These are phyloP conservation scores for Lepidotrigona ventralis DNA, from an alignment of 1,140 invertebrate species.

Conservation along the genomic window DNA sequence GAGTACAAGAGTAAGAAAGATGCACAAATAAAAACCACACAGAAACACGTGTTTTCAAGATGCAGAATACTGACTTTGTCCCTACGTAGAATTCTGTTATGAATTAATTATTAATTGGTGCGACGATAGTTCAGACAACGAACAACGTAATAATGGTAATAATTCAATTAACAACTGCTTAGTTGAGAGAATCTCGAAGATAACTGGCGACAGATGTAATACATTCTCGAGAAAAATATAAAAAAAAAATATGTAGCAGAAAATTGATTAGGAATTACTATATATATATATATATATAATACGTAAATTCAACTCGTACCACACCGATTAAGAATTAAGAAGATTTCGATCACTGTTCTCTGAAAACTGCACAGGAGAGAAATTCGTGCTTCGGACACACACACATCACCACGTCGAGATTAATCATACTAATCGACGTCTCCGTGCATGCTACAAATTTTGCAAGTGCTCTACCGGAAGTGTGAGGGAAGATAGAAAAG, in stretches of 20 bases:
- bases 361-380: not conserved
- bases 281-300: too few species aligned
- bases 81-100: not conserved
- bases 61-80: not conserved
- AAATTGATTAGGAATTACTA: too few species aligned
- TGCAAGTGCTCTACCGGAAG: slow-evolving; percentile 5
- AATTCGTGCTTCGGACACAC: not conserved
- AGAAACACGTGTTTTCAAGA: slow-evolving; percentile 26
- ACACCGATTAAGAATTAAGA: too few species aligned
- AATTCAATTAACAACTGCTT: too few species aligned
- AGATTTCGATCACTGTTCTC: too few species aligned
- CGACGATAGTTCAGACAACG: not conserved
- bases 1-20: not conserved
- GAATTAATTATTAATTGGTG: not conserved
- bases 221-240: too few species aligned
- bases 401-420: too few species aligned
- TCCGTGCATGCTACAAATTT: slow-evolving; percentile 1
- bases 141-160: too few species aligned
- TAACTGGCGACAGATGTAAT: too few species aligned
- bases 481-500: not conserved
- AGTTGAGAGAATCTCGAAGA: too few species aligned
- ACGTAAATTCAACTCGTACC: too few species aligned
- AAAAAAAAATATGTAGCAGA: too few species aligned
- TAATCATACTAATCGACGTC: not conserved
- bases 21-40: slow-evolving; percentile 14